Evolutionary conservation across 2,888 invertebrate species (phyloP).

Genomic region (Ephialtes manifestator): DNA sequence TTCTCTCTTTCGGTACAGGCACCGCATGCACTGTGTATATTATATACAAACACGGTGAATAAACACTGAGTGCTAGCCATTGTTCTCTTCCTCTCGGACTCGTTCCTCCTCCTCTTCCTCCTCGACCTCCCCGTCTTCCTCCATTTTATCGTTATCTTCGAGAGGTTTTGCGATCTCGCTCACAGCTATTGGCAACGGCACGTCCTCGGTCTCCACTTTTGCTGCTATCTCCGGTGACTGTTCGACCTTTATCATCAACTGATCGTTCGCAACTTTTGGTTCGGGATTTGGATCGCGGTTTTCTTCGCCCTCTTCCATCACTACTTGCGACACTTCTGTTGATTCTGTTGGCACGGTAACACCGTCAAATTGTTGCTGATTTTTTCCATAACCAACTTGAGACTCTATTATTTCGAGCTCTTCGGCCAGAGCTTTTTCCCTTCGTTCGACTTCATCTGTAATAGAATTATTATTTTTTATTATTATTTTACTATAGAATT

Average conservation of each 20-base stretch:
- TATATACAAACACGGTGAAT: constrained; percentile 71
- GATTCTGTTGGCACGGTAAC: constrained; percentile 69
- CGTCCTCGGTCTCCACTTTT: constrained; percentile 44
- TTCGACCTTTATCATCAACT: constrained; percentile 44
- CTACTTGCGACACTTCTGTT: constrained; percentile 56
- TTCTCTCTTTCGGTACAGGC: constrained; percentile 23
- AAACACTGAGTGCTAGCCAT: constrained; percentile 79
- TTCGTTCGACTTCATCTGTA: constrained; percentile 82
- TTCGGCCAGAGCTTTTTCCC: constrained; percentile 80
- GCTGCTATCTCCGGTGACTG: constrained; percentile 51
- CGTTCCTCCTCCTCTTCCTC: constrained; percentile 72
- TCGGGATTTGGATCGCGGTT: constrained; percentile 84
- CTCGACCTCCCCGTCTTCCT: constrained; percentile 67
- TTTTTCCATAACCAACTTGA: constrained; percentile 80
- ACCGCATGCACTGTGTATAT: constrained; percentile 50
- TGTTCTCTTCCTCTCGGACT: constrained; percentile 78
- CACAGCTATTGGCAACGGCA: constrained; percentile 41
- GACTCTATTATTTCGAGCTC: constrained; percentile 82
- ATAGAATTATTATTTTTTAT: constrained; percentile 11
- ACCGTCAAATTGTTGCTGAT: constrained; percentile 78
- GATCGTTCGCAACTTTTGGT: constrained; percentile 63
- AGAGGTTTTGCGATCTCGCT: constrained; percentile 33
- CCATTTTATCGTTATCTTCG: constrained; percentile 69
- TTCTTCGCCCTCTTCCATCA: constrained; percentile 80
- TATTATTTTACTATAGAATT: too few species aligned